Percentiles rank a stretch among this genome's conserved stretches.
These are phyloP conservation scores for Eilema sororculum DNA, from an alignment of 2,888 invertebrate species.

Conservation along the genomic window DNA sequence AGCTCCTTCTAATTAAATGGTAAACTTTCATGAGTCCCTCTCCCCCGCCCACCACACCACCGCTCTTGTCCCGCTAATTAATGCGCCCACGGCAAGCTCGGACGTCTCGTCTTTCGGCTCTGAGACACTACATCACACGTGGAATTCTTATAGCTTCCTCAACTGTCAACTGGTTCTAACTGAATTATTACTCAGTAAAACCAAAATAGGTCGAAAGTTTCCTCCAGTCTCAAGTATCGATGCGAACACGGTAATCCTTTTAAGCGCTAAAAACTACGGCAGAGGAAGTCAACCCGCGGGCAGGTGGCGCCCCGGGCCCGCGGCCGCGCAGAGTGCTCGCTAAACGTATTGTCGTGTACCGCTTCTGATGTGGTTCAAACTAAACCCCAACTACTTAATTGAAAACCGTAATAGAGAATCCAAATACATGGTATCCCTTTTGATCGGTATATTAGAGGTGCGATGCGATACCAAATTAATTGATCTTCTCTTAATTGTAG, in stretches of 20 bases:
- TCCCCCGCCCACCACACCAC: constrained; percentile 48
- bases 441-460: constrained; percentile 73
- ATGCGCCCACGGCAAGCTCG: constrained; percentile 80
- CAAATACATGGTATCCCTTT: constrained; percentile 82
- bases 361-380: constrained; percentile 77
- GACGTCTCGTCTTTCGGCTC: constrained; percentile 62
- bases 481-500: constrained; percentile 62
- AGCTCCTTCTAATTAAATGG: constrained; percentile 86
- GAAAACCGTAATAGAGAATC: constrained; percentile 82
- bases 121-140: constrained; percentile 57
- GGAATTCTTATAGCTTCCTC: constrained; percentile 28
- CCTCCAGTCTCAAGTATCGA: constrained; percentile 69
- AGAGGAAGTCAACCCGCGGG: constrained; percentile 75
- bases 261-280: constrained; percentile 78
- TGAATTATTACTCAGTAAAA: constrained; percentile 29
- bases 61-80: constrained; percentile 77
- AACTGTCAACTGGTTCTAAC: constrained; percentile 6
- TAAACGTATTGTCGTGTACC: constrained; percentile 85
- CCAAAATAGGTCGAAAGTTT: constrained; percentile 53
- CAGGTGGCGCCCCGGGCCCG: constrained; percentile 60
- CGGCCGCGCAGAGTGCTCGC: constrained; percentile 58
- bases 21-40: constrained; percentile 84
- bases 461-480: constrained; percentile 71
- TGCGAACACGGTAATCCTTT: constrained; percentile 85
- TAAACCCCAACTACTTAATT: constrained; percentile 84